These are phyloP conservation scores for Pogonocherus hispidulus DNA, from an alignment of 2,888 invertebrate species.

Conservation along the genomic window DNA sequence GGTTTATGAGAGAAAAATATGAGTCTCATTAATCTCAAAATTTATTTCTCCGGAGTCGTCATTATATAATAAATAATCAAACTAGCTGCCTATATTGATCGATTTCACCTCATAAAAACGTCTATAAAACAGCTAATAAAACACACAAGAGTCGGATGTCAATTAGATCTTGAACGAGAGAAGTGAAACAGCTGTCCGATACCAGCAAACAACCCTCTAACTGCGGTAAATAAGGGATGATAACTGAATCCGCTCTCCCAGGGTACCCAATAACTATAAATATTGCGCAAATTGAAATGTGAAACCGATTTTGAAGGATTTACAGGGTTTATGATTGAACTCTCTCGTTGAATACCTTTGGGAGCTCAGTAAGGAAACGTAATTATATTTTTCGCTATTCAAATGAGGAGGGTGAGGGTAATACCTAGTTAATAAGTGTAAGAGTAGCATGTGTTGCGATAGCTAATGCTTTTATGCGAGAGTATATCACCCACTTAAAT, in stretches of 20 bases:
- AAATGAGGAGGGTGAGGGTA: too few species aligned
- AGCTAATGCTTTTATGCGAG: too few species aligned
- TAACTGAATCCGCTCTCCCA: slow-evolving; percentile 54
- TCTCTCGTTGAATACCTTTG: not conserved
- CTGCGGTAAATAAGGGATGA: slow-evolving; percentile 58
- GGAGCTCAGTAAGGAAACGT: not conserved
- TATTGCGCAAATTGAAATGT: slow-evolving; percentile 60
- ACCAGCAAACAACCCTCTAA: slow-evolving; percentile 54
- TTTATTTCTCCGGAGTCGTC: not conserved
- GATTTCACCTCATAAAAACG: slow-evolving; percentile 1
- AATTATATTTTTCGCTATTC: too few species aligned
- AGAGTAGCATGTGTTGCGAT: too few species aligned
- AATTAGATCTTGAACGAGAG: slow-evolving; percentile 58
- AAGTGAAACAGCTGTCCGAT: slow-evolving; percentile 58
- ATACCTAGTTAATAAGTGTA: too few species aligned
- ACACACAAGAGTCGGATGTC: slow-evolving; percentile 57
- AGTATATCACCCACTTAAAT: too few species aligned
- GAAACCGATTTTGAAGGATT: slow-evolving; percentile 24
- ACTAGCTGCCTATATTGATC: not conserved
- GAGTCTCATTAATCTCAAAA: not conserved
- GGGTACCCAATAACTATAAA: slow-evolving; percentile 61
- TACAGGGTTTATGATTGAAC: not conserved
- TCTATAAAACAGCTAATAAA: slow-evolving; percentile 51
- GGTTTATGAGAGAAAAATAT: not conserved
- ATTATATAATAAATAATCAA: slow-evolving; percentile 10